Conservation (phyloP, 2,888 invertebrate species). For the Ischnura elegans region DNA sequence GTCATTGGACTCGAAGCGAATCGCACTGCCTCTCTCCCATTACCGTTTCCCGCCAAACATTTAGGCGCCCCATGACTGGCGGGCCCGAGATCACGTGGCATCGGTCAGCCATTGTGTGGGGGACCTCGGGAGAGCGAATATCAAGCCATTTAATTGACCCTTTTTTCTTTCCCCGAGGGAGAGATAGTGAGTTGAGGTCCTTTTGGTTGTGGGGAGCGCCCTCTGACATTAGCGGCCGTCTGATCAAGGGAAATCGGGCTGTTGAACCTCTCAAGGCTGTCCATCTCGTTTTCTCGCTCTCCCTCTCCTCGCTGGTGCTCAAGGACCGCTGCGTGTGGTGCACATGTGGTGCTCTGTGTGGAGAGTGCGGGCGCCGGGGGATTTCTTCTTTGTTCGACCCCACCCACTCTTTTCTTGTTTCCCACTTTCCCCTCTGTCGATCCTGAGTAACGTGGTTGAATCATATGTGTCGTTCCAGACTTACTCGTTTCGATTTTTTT, state of each 20-base stretch:
- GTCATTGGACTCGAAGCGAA: no score
- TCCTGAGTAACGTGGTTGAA: neutral
- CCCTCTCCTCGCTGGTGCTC: neutral
- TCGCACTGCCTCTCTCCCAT: no score
- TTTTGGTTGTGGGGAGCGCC: neutral
- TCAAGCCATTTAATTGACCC: neutral
- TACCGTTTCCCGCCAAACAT: neutral
- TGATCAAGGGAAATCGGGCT: conserved; percentile 19
- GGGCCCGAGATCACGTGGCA: neutral
- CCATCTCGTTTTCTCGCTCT: no score
- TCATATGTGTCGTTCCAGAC: neutral
- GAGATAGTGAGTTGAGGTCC: neutral
- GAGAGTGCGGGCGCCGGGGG: neutral
- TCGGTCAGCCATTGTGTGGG: neutral
- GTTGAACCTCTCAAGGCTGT: conserved; percentile 11
- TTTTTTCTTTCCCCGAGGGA: neutral
- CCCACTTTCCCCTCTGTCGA: neutral
- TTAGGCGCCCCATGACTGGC: neutral
- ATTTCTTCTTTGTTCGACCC: neutral
- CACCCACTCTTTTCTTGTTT: neutral
- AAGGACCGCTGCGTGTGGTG: neutral
- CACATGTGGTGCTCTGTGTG: neutral
- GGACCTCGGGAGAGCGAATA: neutral
- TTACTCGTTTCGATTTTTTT: no score
- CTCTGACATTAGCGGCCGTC: neutral